Evolutionary conservation across 23 tunicate species (phyloP).

Genomic region (Halocynthia aurantium): DNA sequence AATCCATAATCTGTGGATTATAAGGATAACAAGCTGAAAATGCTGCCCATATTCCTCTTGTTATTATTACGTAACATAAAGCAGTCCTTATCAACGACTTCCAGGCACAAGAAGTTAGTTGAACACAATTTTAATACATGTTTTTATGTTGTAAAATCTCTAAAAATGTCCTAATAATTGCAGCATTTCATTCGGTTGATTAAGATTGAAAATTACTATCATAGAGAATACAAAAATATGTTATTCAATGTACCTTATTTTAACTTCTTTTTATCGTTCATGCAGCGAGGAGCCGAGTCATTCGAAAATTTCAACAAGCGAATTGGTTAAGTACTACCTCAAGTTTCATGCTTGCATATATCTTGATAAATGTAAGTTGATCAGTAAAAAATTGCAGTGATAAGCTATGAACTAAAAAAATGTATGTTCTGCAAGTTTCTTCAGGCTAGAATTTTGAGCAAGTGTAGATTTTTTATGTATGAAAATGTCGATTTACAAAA

Average conservation of each 20-base stretch:
- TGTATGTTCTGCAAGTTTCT: background rate
- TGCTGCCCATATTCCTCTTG: background rate
- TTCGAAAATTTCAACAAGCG: constrained; percentile 80
- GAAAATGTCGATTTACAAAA: background rate
- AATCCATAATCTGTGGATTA: background rate
- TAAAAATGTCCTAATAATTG: no score
- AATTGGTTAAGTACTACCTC: constrained; percentile 70
- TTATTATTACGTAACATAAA: background rate
- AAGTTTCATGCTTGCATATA: constrained; percentile 93
- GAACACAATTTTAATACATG: no score
- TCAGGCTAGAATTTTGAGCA: no score
- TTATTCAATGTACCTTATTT: no score
- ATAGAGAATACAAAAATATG: no score
- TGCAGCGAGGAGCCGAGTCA: constrained; percentile 81
- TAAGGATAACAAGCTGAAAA: background rate
- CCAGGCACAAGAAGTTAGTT: no score
- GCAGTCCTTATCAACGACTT: background rate
- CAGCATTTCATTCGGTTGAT: no score
- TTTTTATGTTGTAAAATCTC: no score
- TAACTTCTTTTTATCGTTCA: background rate
- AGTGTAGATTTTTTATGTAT: background rate
- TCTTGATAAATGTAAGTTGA: constrained; percentile 59
- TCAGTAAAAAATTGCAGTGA: background rate
- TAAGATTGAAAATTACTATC: no score
- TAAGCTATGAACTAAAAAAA: background rate